Evolutionary conservation across 2,797 vertebrate species (phyloP).

Genomic region (Tympanoctomys barrerae): DNA sequence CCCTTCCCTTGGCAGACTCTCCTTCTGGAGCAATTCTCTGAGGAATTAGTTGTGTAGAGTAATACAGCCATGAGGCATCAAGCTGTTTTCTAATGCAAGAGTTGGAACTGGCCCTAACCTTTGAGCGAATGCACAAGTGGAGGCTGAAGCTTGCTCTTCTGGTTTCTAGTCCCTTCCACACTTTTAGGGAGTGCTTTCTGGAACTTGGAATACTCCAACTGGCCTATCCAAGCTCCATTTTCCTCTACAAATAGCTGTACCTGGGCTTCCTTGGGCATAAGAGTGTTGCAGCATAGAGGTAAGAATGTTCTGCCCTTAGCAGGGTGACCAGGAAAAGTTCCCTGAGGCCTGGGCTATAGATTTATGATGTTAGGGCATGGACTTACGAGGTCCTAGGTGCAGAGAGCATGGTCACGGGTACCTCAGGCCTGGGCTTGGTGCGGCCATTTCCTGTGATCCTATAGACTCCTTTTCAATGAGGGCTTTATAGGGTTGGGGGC

Average conservation of each 20-base stretch:
- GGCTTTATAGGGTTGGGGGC: not conserved
- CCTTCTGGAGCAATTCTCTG: not conserved
- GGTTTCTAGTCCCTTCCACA: not conserved
- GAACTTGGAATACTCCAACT: not conserved
- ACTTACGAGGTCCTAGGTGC: not conserved
- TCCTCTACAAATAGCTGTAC: not conserved
- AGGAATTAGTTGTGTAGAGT: not conserved
- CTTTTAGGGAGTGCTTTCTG: not conserved
- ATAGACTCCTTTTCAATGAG: not conserved
- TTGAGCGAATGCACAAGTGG: not conserved
- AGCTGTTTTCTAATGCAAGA: not conserved
- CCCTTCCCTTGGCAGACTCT: not conserved
- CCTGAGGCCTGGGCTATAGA: not conserved
- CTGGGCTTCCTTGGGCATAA: not conserved
- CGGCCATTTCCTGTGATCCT: not conserved
- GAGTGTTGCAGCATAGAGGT: not conserved
- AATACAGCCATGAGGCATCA: not conserved
- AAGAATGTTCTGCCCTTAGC: not conserved
- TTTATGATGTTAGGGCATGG: not conserved
- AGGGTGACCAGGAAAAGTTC: not conserved
- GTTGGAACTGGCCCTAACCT: not conserved
- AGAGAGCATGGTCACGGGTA: not conserved
- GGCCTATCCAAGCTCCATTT: not conserved
- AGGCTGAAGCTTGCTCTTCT: not conserved
- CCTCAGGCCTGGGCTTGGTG: not conserved